phyloP scores from a whole-genome alignment of 2,113 vertebrate species.

The Xerus inauris region DNA sequence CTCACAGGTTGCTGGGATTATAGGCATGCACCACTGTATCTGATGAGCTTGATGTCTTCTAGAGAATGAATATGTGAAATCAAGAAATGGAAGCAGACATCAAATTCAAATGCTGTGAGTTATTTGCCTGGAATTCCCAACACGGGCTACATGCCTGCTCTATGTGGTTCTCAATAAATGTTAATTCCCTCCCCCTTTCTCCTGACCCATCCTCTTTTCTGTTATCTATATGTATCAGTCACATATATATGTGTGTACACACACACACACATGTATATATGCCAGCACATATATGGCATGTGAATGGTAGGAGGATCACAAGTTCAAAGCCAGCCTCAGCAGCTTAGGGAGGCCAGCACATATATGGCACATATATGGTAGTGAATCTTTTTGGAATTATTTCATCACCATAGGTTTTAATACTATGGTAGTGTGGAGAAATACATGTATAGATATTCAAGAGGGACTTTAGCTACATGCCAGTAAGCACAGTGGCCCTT shows the following conservation, averaged over 20 bases:
- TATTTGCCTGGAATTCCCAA: not conserved
- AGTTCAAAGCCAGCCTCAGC: too few species aligned
- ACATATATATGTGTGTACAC: too few species aligned
- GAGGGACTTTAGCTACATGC: not conserved
- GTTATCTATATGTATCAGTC: too few species aligned
- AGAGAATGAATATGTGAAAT: not conserved
- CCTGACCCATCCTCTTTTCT: not conserved
- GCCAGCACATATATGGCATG: too few species aligned
- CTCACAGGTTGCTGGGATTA: too few species aligned
- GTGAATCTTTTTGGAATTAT: not conserved
- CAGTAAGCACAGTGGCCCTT: not conserved
- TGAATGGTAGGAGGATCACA: too few species aligned
- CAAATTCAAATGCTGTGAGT: not conserved
- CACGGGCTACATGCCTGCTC: not conserved
- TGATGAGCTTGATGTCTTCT: not conserved
- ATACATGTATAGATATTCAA: not conserved
- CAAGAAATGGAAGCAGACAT: not conserved
- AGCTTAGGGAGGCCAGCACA: too few species aligned
- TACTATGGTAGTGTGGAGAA: not conserved
- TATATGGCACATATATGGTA: not conserved
- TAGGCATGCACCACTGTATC: too few species aligned
- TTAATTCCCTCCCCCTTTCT: not conserved
- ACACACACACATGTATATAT: too few species aligned
- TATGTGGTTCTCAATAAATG: not conserved
- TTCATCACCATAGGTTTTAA: not conserved